A percentile compares a stretch with the other conserved stretches of the same genome.
These are phyloP conservation scores for Thyatira batis DNA, from an alignment of 2,888 invertebrate species.

Conservation along the genomic window DNA sequence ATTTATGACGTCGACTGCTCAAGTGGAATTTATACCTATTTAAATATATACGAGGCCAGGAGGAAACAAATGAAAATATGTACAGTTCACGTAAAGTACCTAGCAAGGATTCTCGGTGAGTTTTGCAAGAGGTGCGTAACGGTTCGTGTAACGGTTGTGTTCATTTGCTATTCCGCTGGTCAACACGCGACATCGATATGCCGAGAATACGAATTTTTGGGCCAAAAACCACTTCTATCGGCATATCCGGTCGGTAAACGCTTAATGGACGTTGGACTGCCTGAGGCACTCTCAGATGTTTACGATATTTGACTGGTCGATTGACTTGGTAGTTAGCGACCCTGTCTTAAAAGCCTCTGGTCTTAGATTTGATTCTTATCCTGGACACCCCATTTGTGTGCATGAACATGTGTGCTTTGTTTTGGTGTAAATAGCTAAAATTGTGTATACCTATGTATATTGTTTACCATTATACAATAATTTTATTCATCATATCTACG, in stretches of 20 bases:
- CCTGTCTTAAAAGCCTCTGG: no score
- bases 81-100: conserved; percentile 11
- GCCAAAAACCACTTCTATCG: conserved; percentile 31
- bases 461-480: no score
- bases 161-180: conserved; percentile 70
- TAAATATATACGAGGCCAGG: not conserved
- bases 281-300: not conserved
- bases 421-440: no score
- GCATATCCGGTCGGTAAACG: conserved; percentile 19
- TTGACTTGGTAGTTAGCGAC: not conserved
- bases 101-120: conserved; percentile 46
- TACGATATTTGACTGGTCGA: not conserved
- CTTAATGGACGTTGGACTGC: not conserved
- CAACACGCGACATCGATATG: conserved; percentile 56
- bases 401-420: not conserved
- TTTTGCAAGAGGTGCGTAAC: conserved; percentile 65
- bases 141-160: conserved; percentile 69
- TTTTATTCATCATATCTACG: no score
- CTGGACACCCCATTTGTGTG: no score
- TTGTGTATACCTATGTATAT: no score
- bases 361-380: no score
- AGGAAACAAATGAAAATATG: not conserved
- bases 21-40: no score
- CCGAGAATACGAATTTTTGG: conserved; percentile 58
- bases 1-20: no score